Conservation (phyloP, 92 coral and sea anemone species). For the Heliopora coerulea region DNA sequence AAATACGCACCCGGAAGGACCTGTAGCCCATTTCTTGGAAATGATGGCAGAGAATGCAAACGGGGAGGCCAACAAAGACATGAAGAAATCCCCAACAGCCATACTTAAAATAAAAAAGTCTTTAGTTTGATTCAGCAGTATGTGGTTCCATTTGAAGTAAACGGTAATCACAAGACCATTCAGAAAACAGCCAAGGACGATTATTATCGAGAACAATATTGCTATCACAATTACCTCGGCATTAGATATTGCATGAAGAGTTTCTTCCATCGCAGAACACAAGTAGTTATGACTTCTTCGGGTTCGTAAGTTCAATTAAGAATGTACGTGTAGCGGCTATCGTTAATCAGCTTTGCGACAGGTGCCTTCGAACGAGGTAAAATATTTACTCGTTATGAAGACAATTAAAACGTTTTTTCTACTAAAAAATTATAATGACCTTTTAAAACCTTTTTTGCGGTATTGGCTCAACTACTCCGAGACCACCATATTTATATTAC, state of each 20-base stretch:
- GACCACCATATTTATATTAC: too few species aligned
- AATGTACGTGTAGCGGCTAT: too few species aligned
- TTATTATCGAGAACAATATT: neutral
- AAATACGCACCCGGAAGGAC: slow-evolving; percentile 42
- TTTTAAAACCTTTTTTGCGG: too few species aligned
- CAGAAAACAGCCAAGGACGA: slow-evolving; percentile 26
- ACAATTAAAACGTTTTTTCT: too few species aligned
- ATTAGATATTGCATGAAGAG: neutral
- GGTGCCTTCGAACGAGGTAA: too few species aligned
- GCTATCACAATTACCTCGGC: neutral
- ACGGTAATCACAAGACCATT: slow-evolving; percentile 56
- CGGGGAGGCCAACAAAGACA: slow-evolving; percentile 49
- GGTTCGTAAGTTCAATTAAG: too few species aligned
- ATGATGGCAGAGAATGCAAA: slow-evolving; percentile 60
- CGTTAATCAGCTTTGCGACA: too few species aligned
- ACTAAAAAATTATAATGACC: too few species aligned
- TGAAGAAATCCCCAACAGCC: slow-evolving; percentile 67
- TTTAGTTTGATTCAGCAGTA: slow-evolving; percentile 35
- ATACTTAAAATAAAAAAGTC: slow-evolving; percentile 59
- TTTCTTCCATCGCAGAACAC: too few species aligned
- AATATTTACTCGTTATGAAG: too few species aligned
- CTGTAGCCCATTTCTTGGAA: slow-evolving; percentile 47
- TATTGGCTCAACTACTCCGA: too few species aligned
- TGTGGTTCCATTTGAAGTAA: slow-evolving; percentile 43
- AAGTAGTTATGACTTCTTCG: too few species aligned